Base-by-base conservation (phyloP, 2,797 vertebrate genomes). In the Acanthurus leucopareius region DNA sequence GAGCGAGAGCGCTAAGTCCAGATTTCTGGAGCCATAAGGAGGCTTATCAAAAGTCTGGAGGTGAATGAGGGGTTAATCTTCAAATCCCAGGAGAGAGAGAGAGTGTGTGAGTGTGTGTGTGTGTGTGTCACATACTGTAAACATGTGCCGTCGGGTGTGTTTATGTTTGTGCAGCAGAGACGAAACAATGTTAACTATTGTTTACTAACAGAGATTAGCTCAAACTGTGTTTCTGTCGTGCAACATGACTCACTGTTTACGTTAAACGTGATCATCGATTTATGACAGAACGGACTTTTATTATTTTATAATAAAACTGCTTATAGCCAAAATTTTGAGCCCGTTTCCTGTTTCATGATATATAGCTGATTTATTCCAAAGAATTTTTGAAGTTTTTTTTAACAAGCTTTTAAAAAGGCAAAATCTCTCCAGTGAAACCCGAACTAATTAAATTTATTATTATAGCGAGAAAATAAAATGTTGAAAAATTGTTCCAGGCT, bases 11-110 rank as follows among this genome's bases (percentile, higher is more conserved):
- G 67, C 59, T 67, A 63, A 70, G 63, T 2, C 19, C 42, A 78
- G 74, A 77, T 82, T n/a, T 82, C 47, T 73, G 69, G 58, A 69
- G 74, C 73, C 84, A 86, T 49, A 58, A 79, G 79, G 63, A 80
- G 61, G 54, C 52, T 77, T 66, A 65, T 75, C 53, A 61, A 38
- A 32, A 62, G 73, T 49, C 47, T 52, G 67, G 38, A 17, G 77
- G 72, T 77, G 69, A 74, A 51, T 10, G 15, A 5, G 32, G 59
- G 67, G 77, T 78, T 80, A 69, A 85, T 86, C 73, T 67, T 52
- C 22, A 83, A 75, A 76, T 77, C 77, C 69, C 54, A 48, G 22
- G 59, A 7, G 13, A 22, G 60, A 28, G 54, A 57, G 7, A 73
- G 58, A 32, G 45, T 66, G 1, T 32, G 11, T 0, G 13, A 73